Base-by-base conservation (phyloP, 2,113 vertebrate species). In the Cheilinus undulatus region DNA sequence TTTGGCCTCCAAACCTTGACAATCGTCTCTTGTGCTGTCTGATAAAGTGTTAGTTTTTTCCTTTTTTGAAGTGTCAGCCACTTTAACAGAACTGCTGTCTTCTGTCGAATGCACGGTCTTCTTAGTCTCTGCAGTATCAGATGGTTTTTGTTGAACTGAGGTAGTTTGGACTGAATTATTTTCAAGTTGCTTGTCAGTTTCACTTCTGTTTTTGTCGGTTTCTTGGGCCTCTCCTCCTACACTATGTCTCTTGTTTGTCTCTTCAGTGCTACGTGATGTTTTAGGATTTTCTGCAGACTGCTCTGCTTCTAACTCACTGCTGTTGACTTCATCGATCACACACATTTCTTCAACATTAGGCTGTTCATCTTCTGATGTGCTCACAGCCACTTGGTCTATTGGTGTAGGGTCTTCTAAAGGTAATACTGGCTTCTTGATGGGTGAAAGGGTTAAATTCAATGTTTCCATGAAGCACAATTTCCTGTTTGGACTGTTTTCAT, bases 401-500 rank as follows among this genome's bases (percentile, higher is more conserved):
- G 70, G 1, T 42, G 69, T 3, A 4, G 7, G 56, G 8, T 15
- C 48, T 13, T 38, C 32, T 9, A 46, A 12, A 1, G 72, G 49
- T 7, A 68, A 27, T 8, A 5, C 53, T 14, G 86, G 84, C 26
- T 94, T 98, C 90, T 99, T 99, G 74, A 95, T 93, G 32, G 98
- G 97, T 59, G 98, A 99, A 75, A 98, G 92, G 48, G 97, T 99
- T 73, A 99, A 93, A 87, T 99, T 98, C 49, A 99, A 78, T 1
- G 95, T 99, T 92, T 99, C 96, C 98, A 99, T 99, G 86, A 99
- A 99, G 71, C 95, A 95, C 58, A 98, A 87, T 76, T 99, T 99
- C 75, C 83, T 92, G 74, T 92, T 91, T 50, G 91, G 87, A 82
- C 80, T 90, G 2, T 78, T 87, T 56, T 92, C 89, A 17, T 89